These are phyloP conservation scores for Enteromius trimaculatus DNA, from an alignment of 2,797 vertebrate genomes.

Conservation along the genomic window DNA sequence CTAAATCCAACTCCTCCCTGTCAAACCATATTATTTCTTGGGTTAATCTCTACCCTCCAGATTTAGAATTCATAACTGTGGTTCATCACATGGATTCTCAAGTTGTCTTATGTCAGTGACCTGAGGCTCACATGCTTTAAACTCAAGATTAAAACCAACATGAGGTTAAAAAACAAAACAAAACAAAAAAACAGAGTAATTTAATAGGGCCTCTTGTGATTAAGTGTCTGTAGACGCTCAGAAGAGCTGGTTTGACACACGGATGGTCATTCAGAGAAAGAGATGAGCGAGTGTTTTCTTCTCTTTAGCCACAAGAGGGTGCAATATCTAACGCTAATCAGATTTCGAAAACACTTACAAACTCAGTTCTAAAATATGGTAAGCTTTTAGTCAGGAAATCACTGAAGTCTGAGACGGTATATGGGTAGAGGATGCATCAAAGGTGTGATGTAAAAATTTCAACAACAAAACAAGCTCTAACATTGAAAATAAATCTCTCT, in stretches of 20 bases:
- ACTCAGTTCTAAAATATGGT: neutral
- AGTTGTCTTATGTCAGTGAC: conserved; percentile 14
- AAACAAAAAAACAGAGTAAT: conserved; percentile 15
- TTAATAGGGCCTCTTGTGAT: conserved; percentile 53
- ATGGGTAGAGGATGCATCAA: too few species aligned
- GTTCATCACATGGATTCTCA: conserved; percentile 32
- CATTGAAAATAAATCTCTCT: too few species aligned
- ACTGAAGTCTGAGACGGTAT: neutral
- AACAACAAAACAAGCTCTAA: too few species aligned
- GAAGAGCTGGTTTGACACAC: neutral
- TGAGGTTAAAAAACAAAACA: conserved; percentile 26
- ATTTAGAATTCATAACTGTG: conserved; percentile 40
- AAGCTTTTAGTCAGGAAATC: neutral
- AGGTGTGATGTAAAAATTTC: too few species aligned
- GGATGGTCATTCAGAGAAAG: neutral
- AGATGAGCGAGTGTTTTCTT: conserved; percentile 6
- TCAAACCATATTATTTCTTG: conserved; percentile 31
- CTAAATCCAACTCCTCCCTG: conserved; percentile 23
- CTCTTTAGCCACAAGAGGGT: conserved; percentile 67
- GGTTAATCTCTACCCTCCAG: conserved; percentile 14
- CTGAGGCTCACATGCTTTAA: conserved; percentile 2
- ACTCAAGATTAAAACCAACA: conserved; percentile 35
- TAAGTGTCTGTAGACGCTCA: conserved; percentile 7
- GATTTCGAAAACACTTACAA: neutral
- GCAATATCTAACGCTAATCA: conserved; percentile 52